Evolutionary conservation across 2,797 vertebrate species (phyloP).

Genomic region (Aphelocoma californica): DNA sequence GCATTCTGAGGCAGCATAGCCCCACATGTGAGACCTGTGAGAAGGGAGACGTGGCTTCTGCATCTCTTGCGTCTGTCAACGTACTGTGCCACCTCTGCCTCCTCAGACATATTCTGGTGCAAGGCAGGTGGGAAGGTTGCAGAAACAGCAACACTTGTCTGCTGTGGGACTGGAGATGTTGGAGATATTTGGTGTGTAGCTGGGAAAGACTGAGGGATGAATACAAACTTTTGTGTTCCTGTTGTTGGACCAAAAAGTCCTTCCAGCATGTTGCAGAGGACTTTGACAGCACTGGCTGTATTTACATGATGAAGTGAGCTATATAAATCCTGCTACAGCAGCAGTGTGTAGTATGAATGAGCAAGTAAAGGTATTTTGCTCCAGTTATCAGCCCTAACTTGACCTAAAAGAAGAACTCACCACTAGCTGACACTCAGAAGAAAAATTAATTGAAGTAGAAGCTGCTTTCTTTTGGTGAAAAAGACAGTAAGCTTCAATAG

Average conservation of each 20-base stretch:
- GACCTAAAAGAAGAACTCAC: neutral
- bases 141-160: neutral
- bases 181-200: neutral
- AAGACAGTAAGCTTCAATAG: neutral
- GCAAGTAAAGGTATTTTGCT: neutral
- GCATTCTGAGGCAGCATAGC: neutral
- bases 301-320: neutral
- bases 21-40: neutral
- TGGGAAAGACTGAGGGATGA: neutral
- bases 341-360: neutral
- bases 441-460: neutral
- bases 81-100: neutral
- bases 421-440: neutral
- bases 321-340: neutral
- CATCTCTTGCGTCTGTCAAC: neutral
- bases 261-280: neutral
- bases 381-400: neutral
- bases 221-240: neutral
- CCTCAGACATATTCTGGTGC: neutral
- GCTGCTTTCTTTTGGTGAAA: neutral
- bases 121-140: neutral
- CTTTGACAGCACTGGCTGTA: neutral
- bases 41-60: neutral
- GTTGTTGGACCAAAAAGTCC: neutral
- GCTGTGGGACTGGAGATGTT: accelerated